Base-by-base conservation (phyloP, 2,113 vertebrate genomes). In the Colistium nudipinnis region DNA sequence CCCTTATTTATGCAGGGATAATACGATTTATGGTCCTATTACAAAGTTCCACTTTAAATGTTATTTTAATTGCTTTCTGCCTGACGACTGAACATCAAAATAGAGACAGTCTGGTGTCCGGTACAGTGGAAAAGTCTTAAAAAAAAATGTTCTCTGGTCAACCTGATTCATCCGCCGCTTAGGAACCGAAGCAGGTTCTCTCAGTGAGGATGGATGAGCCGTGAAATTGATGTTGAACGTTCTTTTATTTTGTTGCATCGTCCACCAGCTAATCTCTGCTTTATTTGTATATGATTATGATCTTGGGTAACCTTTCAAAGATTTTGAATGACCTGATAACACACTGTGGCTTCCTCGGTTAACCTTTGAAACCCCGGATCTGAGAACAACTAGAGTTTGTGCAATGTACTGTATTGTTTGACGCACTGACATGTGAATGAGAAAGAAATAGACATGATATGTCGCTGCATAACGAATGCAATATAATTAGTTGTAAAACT, bases 91-190 rank as follows among this genome's bases (percentile, higher is more conserved):
- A 48, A 55, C 36, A 54, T 24, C 6, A n/a, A 24, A 19, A 20
- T 20, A 17, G 16, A 41, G 19, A 33, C 25, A 44, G 44, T n/a
- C 20, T 44, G n/a, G n/a, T n/a, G n/a, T n/a, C n/a, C n/a, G n/a
- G n/a, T n/a, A n/a, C n/a, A n/a, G n/a, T n/a, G n/a, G n/a, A n/a
- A 19, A 10, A 19, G 39, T 43, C 14, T 31, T 31, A 31, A 31
- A 31, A 31, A 8, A 5, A 4, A 31, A n/a, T n/a, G n/a, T n/a
- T n/a, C n/a, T n/a, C n/a, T 31, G 41, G 35, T 59, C 9, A 43
- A 7, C 36, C 13, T 59, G 36, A 81, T 76, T 74, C 31, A 76
- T 76, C 30, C 33, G 24, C 57, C 55, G 72, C 33, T 73, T 47
- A 44, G 47, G 53, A 81, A 51, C 75, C 64, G 62, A 36, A 39